Base-by-base conservation (phyloP, 2,113 vertebrate species). In the Amphilophus citrinellus region DNA sequence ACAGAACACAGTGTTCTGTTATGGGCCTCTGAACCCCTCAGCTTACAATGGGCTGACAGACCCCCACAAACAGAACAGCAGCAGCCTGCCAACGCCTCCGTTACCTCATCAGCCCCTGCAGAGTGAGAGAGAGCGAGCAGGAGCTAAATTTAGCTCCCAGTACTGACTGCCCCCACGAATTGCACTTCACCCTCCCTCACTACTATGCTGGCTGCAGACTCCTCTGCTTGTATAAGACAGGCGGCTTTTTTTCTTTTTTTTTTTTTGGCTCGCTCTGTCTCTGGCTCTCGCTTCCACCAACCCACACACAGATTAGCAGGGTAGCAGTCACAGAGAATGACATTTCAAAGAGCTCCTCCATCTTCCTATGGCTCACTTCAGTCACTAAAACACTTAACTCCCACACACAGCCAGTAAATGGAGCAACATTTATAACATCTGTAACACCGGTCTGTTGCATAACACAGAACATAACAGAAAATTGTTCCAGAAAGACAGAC, bases 71-170 rank as follows among this genome's bases (percentile, higher is more conserved):
- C 83, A 82, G 66, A 89, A 44, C 86, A 88, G 84, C 88, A 85
- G 87, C 82, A 87, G 83, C 82, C 84, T 83, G 85, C 92, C 86
- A 86, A 84, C 90, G 58, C 87, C 90, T 88, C 80, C 3, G 75
- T 89, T 95, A 94, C 94, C 93, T 95, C 93, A 94, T 85, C 90
- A 89, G 93, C 93, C 89, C 94, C 94, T 92, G 94, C 94, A 93
- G 93, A 95, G 93, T 0, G 81, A 81, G 68, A 75, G 39, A 91
- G 61, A 85, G 77, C 22, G 22, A 90, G 82, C 87, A 73, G 63
- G 14, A 59, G 92, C 96, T 97, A 97, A 92, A 96, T 95, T 93
- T 97, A 96, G 95, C 93, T 47, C 76, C 80, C 75, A 6, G 84
- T 57, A 14, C 87, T 58, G 56, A 85, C 83, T 73, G 88, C 93